Base-by-base conservation (phyloP, 2,113 vertebrate genomes). In the Motacilla tschutschensis region DNA sequence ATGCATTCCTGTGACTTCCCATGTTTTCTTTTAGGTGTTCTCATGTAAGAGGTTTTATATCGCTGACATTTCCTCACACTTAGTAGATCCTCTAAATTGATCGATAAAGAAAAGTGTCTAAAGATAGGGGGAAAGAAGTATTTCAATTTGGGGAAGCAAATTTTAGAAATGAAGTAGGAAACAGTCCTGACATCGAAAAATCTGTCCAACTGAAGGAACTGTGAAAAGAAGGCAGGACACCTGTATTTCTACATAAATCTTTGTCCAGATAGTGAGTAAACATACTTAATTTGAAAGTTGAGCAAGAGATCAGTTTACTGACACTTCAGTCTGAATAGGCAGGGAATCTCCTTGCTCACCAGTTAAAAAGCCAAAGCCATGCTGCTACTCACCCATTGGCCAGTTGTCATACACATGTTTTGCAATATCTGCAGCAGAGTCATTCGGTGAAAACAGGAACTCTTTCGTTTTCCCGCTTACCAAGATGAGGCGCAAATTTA, bases 391-490 rank as follows among this genome's bases (percentile, higher is more conserved):
- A 99, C 99, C 99, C 99, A 99, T 99, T 5, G 99, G 99, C 99
- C 99, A 99, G 95, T 99, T 99, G 96, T 99, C 99, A 85, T 99
- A 99, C 67, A 99, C 99, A 5, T 99, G 98, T 93, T 99, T 99
- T 89, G 99, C 98, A 18, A 99, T 99, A 96, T 99, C 99, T 74
- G 99, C 98, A 55, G 99, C 99, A 3, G 99, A 99, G 94, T 99
- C 98, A 66, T 98, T 99, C 9, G 99, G 98, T 67, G 98, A 99
- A 95, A 99, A 99, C 26, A 99, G 97, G 96, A 99, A 99, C 75
- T 99, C 99, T 97, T 99, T 99, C 35, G 99, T 99, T 96, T 99
- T 99, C 47, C 99, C 99, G 5, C 99, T 99, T 94, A 99, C 99
- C 94, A 99, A 96, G 96, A 99, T 99, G 74, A 99, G 98, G 88